Conservation (phyloP, 1,140 invertebrate genomes). For the Nasonia vitripennis region DNA sequence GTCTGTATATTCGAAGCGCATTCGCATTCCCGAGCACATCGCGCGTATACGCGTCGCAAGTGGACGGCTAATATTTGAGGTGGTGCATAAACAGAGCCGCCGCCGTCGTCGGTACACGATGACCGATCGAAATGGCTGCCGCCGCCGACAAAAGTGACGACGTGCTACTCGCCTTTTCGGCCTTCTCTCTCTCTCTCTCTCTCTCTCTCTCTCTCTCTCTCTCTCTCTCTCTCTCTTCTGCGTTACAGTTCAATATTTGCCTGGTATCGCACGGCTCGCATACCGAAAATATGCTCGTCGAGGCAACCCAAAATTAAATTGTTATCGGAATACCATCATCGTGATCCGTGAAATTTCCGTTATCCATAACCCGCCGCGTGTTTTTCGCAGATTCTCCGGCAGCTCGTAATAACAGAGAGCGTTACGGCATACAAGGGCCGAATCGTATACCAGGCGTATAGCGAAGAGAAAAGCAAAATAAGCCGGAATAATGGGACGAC, state of each 20-base stretch:
- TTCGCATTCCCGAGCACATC: background rate
- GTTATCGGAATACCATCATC: too few relatives aligned
- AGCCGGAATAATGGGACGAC: background rate
- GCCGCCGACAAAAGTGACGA: background rate
- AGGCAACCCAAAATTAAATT: too few relatives aligned
- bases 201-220: too few relatives aligned
- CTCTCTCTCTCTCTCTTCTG: too few relatives aligned
- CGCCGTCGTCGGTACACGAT: background rate
- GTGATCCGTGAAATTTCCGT: too few relatives aligned
- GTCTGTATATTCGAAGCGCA: background rate
- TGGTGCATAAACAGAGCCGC: constrained; percentile 51
- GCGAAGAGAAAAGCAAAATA: background rate
- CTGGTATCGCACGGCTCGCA: too few relatives aligned
- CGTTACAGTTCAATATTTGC: background rate
- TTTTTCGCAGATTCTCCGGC: too few relatives aligned
- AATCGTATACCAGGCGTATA: too few relatives aligned
- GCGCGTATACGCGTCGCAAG: constrained; percentile 42
- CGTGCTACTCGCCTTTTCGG: background rate
- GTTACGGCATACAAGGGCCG: too few relatives aligned
- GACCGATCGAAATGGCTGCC: background rate
- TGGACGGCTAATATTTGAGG: constrained; percentile 64
- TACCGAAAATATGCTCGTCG: too few relatives aligned
- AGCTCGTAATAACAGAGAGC: too few relatives aligned
- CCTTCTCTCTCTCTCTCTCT: background rate
- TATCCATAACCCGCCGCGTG: too few relatives aligned